These are phyloP conservation scores for Heliornis fulica DNA, from an alignment of 2,113 vertebrate species.

Conservation along the genomic window DNA sequence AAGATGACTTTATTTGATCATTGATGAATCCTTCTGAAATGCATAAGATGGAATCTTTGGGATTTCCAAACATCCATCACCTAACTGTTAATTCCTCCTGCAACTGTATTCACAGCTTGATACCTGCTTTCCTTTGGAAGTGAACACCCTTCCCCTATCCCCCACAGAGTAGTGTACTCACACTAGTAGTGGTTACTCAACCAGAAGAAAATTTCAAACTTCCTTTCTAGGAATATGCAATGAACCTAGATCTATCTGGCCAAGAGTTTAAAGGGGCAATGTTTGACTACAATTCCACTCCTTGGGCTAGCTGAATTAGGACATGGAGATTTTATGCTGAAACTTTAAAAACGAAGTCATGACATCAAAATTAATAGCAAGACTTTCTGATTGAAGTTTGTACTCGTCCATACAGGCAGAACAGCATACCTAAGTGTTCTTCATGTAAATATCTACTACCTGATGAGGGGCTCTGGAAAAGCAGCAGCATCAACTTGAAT, in stretches of 20 bases:
- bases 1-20: not conserved
- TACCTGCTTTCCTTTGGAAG: not conserved
- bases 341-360: not conserved
- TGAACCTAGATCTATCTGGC: not conserved
- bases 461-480: not conserved
- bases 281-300: not conserved
- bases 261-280: not conserved
- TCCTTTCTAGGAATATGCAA: not conserved
- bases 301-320: not conserved
- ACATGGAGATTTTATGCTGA: not conserved
- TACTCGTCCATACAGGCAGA: not conserved
- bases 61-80: not conserved
- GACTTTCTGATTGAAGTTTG: not conserved
- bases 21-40: not conserved
- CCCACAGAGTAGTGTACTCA: not conserved
- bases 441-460: not conserved
- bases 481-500: not conserved
- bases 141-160: not conserved
- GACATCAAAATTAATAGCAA: not conserved
- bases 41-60: not conserved
- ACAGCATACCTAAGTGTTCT: not conserved
- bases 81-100: not conserved
- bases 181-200: too few species aligned
- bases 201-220: not conserved
- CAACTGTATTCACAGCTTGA: not conserved